Conservation (phyloP, 2,113 vertebrate genomes). For the Aegotheles bennettii region DNA sequence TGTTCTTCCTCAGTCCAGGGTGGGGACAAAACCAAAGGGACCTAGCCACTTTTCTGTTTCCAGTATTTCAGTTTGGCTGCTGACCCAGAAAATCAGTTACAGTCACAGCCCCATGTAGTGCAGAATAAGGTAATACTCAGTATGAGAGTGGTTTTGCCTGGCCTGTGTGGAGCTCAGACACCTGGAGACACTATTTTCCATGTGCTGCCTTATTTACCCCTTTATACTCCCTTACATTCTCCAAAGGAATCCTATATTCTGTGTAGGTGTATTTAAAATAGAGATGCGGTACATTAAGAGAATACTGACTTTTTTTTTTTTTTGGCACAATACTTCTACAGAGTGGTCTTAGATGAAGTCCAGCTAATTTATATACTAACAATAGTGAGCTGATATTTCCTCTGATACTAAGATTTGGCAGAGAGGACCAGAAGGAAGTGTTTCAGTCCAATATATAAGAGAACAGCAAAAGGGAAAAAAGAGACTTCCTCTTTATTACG, state of each 20-base stretch:
- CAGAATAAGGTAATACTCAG: background rate
- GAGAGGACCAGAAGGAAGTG: constrained; percentile 51
- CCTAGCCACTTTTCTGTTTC: background rate
- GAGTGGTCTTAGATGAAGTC: constrained; percentile 33
- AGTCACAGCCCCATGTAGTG: background rate
- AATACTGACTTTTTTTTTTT: background rate
- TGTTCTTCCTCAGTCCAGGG: background rate
- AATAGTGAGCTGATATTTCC: constrained; percentile 58
- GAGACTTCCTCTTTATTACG: constrained; percentile 26
- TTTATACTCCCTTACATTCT: background rate
- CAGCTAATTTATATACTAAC: constrained; percentile 45
- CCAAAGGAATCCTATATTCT: background rate
- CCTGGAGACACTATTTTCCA: background rate
- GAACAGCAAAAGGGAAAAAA: constrained; percentile 27
- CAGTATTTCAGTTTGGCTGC: background rate
- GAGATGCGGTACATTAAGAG: background rate
- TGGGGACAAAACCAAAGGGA: background rate
- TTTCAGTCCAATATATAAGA: constrained; percentile 51
- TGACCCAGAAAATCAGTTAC: background rate
- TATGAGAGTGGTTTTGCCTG: background rate
- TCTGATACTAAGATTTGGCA: constrained; percentile 50
- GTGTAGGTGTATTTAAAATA: background rate
- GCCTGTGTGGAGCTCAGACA: background rate
- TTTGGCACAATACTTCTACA: background rate
- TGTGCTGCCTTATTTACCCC: background rate